These are phyloP conservation scores for Hephaestus fuliginosus DNA, from an alignment of 2,797 vertebrate genomes.

Conservation along the genomic window DNA sequence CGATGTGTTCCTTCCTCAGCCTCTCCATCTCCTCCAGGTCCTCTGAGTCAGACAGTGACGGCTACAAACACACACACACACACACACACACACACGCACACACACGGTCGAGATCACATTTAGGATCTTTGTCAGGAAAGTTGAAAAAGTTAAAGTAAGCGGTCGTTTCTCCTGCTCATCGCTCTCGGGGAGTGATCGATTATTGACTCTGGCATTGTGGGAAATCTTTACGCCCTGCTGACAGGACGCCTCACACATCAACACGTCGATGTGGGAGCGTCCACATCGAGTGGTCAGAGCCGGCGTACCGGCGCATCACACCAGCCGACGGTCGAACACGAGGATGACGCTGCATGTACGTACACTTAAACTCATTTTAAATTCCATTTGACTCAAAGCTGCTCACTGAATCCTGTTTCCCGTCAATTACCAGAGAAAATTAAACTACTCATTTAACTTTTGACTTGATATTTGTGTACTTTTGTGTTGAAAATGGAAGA, in stretches of 20 bases:
- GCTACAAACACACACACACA: conserved; percentile 67
- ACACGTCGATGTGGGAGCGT: conserved; percentile 4
- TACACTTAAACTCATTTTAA: too few species aligned
- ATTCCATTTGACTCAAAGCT: too few species aligned
- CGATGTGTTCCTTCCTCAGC: conserved; percentile 89
- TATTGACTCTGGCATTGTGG: not conserved
- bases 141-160: not conserved
- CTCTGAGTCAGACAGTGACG: conserved; percentile 83
- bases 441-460: too few species aligned
- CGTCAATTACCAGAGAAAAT: too few species aligned
- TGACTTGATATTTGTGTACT: too few species aligned
- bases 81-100: not conserved
- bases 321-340: not conserved
- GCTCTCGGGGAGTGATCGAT: conserved; percentile 21
- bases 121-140: too few species aligned
- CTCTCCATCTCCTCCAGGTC: conserved; percentile 87
- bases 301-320: not conserved
- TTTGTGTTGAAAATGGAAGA: too few species aligned
- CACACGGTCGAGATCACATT: not conserved
- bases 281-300: not conserved
- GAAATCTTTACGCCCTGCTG: conserved; percentile 31
- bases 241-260: not conserved
- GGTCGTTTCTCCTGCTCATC: not conserved
- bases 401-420: too few species aligned
- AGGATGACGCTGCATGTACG: not conserved